A percentile compares a stretch with the other conserved stretches of the same genome.
Evolutionary conservation across 2,797 vertebrate species (phyloP).

Genomic region (Calcarius lapponicus): DNA sequence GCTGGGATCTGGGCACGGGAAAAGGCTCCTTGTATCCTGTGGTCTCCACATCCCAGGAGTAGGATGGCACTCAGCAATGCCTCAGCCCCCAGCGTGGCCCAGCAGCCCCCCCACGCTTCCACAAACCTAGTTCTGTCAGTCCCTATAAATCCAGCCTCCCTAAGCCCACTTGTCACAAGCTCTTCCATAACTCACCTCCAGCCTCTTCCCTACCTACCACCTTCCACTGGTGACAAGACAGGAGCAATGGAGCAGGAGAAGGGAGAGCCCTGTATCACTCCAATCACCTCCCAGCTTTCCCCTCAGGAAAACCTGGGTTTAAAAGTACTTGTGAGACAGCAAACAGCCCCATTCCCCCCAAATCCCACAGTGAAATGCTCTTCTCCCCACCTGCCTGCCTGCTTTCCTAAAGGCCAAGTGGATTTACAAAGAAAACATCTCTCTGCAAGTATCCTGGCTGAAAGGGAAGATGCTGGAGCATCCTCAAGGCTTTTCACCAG

Average conservation of each 20-base stretch:
- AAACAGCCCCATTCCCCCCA: neutral
- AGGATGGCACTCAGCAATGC: neutral
- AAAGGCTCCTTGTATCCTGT: rapidly evolving
- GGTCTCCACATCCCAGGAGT: neutral
- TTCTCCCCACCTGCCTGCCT: neutral
- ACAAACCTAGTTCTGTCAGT: slow-evolving; percentile 53
- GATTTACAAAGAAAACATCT: neutral
- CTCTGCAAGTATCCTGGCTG: neutral
- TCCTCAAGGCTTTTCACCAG: neutral
- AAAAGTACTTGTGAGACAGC: neutral
- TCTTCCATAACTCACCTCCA: neutral
- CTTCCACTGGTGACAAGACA: neutral
- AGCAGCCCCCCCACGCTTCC: neutral
- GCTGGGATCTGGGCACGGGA: rapidly evolving
- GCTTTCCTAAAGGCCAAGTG: neutral
- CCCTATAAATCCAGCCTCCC: slow-evolving; percentile 8
- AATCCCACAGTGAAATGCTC: neutral
- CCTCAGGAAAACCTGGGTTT: neutral
- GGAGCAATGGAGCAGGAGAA: neutral
- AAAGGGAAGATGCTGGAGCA: neutral
- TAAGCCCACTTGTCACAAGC: neutral
- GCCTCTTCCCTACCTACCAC: neutral
- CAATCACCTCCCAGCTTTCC: rapidly evolving
- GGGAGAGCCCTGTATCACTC: rapidly evolving
- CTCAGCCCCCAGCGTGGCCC: neutral